A percentile compares a stretch with the other conserved stretches of the same genome.
Conservation (phyloP, 2,797 vertebrate genomes). For the Staurois parvus region DNA sequence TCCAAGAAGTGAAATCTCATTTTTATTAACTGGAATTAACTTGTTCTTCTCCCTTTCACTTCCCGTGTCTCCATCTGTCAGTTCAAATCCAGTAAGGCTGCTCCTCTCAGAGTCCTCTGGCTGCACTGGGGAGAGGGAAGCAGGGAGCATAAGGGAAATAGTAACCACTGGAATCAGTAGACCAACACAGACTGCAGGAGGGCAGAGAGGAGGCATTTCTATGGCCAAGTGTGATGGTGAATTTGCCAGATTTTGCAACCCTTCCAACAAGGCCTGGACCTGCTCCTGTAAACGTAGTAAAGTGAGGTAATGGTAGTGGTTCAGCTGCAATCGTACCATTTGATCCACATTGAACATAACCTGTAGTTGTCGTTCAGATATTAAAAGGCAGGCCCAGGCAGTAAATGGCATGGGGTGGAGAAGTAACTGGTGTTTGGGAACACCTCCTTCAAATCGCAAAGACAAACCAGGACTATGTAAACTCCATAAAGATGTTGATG, state of each 20-base stretch:
- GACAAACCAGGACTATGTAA: conserved; percentile 69
- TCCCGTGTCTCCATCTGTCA: conserved; percentile 72
- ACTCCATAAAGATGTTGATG: conserved; percentile 39
- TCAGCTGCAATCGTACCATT: conserved; percentile 85
- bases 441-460: conserved; percentile 87
- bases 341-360: conserved; percentile 78
- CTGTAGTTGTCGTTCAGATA: conserved; percentile 22
- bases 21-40: background rate
- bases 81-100: conserved; percentile 89
- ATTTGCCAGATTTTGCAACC: conserved; percentile 78
- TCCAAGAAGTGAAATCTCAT: background rate
- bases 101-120: conserved; percentile 86
- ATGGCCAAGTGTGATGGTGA: background rate
- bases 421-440: conserved; percentile 80
- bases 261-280: conserved; percentile 83
- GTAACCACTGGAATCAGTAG: conserved; percentile 83
- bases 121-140: conserved; percentile 72
- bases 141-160: conserved; percentile 86
- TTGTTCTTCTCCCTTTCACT: conserved; percentile 66
- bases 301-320: conserved; percentile 95
- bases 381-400: conserved; percentile 88
- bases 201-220: conserved; percentile 65
- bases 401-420: conserved; percentile 89
- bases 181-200: conserved; percentile 80
- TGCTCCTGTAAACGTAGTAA: conserved; percentile 91